A percentile compares a stretch with the other conserved stretches of the same genome.
Evolutionary conservation across 2,888 invertebrate genomes (phyloP).

Genomic region (Dichetophora obliterata): DNA sequence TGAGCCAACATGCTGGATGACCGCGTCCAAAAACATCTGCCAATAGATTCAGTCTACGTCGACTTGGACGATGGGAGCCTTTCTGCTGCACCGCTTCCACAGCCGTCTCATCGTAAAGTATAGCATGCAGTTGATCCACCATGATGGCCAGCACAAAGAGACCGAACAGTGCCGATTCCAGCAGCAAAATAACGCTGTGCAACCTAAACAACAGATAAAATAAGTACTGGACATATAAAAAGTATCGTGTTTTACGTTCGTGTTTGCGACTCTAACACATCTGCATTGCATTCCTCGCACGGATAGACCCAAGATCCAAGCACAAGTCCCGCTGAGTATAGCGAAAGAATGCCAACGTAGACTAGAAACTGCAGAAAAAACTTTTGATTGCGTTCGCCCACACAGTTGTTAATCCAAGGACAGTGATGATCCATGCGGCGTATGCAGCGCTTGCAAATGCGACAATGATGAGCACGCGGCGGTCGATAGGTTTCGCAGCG

Average conservation of each 20-base stretch:
- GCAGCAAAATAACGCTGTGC: constrained; percentile 83
- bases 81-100: constrained; percentile 82
- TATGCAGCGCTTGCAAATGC: constrained; percentile 87
- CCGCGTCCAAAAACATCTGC: constrained; percentile 85
- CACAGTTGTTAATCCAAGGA: constrained; percentile 94
- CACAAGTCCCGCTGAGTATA: constrained; percentile 80
- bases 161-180: constrained; percentile 88
- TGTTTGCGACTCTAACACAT: constrained; percentile 77
- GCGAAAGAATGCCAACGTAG: constrained; percentile 78
- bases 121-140: constrained; percentile 87
- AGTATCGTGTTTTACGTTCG: constrained; percentile 76
- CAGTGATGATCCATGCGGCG: constrained; percentile 76
- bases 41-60: constrained; percentile 76
- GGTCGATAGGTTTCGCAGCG: constrained; percentile 86
- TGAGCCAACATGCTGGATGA: constrained; percentile 79
- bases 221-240: background rate
- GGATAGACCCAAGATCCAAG: constrained; percentile 80
- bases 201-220: constrained; percentile 72
- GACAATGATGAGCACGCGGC: constrained; percentile 88
- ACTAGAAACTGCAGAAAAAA: constrained; percentile 90
- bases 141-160: constrained; percentile 89
- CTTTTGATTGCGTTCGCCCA: constrained; percentile 92
- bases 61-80: constrained; percentile 76
- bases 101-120: constrained; percentile 86
- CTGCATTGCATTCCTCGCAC: constrained; percentile 76